Conservation (phyloP, 2,888 invertebrate genomes). For the Drosophila quinaria region DNA sequence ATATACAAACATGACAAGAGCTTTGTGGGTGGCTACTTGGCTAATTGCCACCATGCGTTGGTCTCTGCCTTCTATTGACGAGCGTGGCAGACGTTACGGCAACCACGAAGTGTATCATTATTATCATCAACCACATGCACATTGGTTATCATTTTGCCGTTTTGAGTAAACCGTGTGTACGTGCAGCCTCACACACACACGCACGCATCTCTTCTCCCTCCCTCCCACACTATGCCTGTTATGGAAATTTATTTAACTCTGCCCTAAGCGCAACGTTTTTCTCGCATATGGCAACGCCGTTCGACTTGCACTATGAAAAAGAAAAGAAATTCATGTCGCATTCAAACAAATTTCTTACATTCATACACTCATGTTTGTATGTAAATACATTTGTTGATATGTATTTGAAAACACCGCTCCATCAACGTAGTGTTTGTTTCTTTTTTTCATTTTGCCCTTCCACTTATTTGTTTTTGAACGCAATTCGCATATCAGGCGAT, state of each 20-base stretch:
- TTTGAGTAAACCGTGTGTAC: conserved; percentile 38
- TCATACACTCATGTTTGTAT: background rate
- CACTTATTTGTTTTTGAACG: conserved; percentile 64
- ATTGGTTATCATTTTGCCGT: conserved; percentile 16
- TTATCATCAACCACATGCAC: conserved; percentile 2
- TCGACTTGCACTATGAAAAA: conserved; percentile 17
- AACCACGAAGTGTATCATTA: conserved; percentile 16
- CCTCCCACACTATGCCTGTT: conserved; percentile 13
- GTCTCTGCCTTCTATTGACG: conserved; percentile 18
- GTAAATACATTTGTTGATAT: background rate
- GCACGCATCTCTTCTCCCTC: conserved; percentile 8
- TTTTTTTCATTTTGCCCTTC: conserved; percentile 63
- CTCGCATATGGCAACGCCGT: conserved; percentile 65
- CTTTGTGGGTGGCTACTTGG: conserved; percentile 53
- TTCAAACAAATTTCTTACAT: conserved; percentile 26
- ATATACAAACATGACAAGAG: conserved; percentile 4
- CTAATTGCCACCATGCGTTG: conserved; percentile 52
- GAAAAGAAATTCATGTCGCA: conserved; percentile 41
- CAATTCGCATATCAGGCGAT: conserved; percentile 75
- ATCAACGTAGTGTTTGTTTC: conserved; percentile 49
- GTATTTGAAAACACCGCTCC: conserved; percentile 43
- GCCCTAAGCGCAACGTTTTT: conserved; percentile 48
- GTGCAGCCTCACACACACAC: conserved; percentile 49
- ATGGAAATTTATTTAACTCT: conserved; percentile 47
- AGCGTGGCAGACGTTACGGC: conserved; percentile 9